Percentiles rank a stretch among this genome's conserved stretches.
phyloP scores from a whole-genome alignment of 2,797 vertebrate species.

The Tokudaia muenninki region DNA sequence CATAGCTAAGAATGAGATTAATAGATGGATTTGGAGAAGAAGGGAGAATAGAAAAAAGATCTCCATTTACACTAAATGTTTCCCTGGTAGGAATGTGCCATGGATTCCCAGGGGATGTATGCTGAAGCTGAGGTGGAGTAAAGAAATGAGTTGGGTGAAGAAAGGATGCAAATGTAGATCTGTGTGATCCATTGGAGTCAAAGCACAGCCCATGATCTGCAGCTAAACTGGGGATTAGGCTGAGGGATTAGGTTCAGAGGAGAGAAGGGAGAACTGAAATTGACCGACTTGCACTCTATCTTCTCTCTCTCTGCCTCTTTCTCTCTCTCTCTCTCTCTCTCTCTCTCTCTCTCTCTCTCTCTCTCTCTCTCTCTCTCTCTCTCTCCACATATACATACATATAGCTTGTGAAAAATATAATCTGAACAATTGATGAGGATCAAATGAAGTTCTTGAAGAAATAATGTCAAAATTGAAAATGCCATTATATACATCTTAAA shows the following conservation, averaged over 20 bases:
- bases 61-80: neutral
- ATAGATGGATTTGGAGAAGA: no score
- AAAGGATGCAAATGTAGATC: no score
- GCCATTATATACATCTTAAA: neutral
- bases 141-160: neutral
- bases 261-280: neutral
- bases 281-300: no score
- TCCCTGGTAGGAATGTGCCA: neutral
- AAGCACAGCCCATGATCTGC: neutral
- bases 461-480: neutral
- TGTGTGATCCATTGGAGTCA: neutral
- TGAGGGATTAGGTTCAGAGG: neutral
- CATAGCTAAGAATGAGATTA: neutral
- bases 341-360: no score
- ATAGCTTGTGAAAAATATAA: neutral
- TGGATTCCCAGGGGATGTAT: neutral
- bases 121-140: no score
- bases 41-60: neutral
- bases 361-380: no score
- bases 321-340: no score
- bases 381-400: no score
- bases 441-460: neutral
- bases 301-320: no score
- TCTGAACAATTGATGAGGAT: neutral
- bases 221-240: accelerated